Evolutionary conservation across 2,888 invertebrate species (phyloP).

Genomic region (Dioctria linearis): DNA sequence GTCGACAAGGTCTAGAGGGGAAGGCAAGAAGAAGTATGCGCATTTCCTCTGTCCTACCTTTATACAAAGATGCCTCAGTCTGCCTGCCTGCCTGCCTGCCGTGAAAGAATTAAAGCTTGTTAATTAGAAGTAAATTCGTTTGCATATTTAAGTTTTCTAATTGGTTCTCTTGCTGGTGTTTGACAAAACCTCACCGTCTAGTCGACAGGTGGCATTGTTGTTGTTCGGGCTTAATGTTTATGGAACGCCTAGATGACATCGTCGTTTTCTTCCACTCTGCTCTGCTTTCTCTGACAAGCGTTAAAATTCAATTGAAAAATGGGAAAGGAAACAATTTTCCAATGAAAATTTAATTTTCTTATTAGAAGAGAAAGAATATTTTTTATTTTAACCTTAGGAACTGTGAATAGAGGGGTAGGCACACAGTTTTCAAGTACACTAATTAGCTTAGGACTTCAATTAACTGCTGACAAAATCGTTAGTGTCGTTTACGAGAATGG

Average conservation of each 20-base stretch:
- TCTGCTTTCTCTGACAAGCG: constrained; percentile 14
- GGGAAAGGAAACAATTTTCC: constrained; percentile 53
- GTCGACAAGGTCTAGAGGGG: neutral
- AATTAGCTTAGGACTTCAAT: constrained; percentile 33
- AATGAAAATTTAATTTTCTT: constrained; percentile 53
- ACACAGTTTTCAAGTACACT: constrained; percentile 3
- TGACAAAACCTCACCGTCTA: neutral
- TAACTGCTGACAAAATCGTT: constrained; percentile 22
- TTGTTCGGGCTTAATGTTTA: neutral
- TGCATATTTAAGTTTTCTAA: constrained; percentile 53
- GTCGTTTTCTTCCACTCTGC: neutral
- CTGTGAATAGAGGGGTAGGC: constrained; percentile 12
- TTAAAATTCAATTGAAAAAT: constrained; percentile 52
- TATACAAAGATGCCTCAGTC: constrained; percentile 1
- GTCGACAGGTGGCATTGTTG: constrained; percentile 32
- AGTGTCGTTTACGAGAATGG: too few species aligned
- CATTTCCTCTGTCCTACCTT: constrained; percentile 3
- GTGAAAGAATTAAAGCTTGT: constrained; percentile 32
- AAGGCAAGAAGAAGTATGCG: neutral
- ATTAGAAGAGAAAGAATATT: constrained; percentile 33
- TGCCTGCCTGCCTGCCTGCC: neutral
- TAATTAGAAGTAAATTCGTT: constrained; percentile 54
- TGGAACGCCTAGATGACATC: neutral
- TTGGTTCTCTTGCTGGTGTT: constrained; percentile 31
- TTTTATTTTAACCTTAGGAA: constrained; percentile 24